These are phyloP conservation scores for Rotaria sp. DNA, from an alignment of 2,888 invertebrate species.

Conservation along the genomic window DNA sequence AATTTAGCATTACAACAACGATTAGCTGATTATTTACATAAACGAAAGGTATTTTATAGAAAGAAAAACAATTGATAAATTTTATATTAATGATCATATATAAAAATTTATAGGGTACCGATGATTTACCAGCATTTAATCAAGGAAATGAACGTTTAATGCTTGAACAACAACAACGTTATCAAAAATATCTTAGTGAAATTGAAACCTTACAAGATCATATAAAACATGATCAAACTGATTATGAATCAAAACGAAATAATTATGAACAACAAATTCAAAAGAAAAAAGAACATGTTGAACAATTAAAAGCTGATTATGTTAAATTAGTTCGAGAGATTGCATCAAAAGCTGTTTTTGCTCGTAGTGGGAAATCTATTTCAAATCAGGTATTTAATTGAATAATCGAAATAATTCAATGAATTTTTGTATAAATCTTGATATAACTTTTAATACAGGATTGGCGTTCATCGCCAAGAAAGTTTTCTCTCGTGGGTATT, in stretches of 20 bases:
- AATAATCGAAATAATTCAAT: background rate
- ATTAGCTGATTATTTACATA: slow-evolving; percentile 53
- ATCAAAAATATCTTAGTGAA: slow-evolving; percentile 51
- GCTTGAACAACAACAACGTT: slow-evolving; percentile 54
- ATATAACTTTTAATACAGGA: background rate
- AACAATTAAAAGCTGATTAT: slow-evolving; percentile 50
- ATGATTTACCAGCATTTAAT: slow-evolving; percentile 44
- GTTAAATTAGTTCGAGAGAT: slow-evolving; percentile 52
- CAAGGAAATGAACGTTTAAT: slow-evolving; percentile 52
- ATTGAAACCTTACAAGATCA: slow-evolving; percentile 34
- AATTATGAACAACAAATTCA: slow-evolving; percentile 50
- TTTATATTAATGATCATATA: too few relatives aligned
- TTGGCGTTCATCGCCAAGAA: background rate
- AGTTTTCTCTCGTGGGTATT: slow-evolving; percentile 6
- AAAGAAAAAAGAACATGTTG: slow-evolving; percentile 49
- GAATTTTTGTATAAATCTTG: background rate
- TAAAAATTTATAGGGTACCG: slow-evolving; percentile 43
- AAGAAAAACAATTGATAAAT: too few relatives aligned
- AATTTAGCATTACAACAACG: slow-evolving; percentile 54
- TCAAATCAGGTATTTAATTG: slow-evolving; percentile 40
- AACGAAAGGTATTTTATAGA: slow-evolving; percentile 48
- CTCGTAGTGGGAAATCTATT: slow-evolving; percentile 51
- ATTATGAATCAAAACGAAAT: slow-evolving; percentile 42
- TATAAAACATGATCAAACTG: slow-evolving; percentile 29
- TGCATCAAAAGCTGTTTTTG: slow-evolving; percentile 50